Evolutionary conservation across 2,888 invertebrate species (phyloP).

Genomic region (Aspidapion aeneum): DNA sequence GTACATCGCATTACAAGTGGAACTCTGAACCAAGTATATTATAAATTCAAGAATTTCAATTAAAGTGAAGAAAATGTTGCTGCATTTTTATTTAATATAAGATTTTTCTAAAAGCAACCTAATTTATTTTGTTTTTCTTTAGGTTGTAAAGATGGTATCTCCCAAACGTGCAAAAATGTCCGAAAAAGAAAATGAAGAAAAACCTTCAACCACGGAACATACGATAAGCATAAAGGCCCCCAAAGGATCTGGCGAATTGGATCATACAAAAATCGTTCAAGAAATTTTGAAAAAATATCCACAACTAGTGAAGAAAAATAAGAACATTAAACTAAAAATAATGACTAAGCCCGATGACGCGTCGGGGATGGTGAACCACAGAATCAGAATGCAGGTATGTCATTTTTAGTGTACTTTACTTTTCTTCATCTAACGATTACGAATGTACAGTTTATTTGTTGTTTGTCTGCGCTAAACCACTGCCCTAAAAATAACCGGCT

Average conservation of each 20-base stretch:
- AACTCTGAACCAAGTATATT: too few relatives aligned
- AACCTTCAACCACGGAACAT: constrained; percentile 37
- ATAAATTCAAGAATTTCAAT: too few relatives aligned
- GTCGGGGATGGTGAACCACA: neutral
- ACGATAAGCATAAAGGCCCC: constrained; percentile 39
- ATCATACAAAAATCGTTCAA: constrained; percentile 82
- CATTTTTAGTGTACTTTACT: too few relatives aligned
- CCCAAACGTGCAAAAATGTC: constrained; percentile 58
- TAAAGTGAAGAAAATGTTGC: too few relatives aligned
- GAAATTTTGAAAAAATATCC: constrained; percentile 87
- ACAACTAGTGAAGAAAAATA: constrained; percentile 80
- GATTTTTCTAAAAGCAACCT: too few relatives aligned
- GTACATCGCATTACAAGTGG: too few relatives aligned
- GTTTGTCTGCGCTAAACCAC: too few relatives aligned
- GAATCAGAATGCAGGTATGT: constrained; percentile 15
- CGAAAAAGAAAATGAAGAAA: constrained; percentile 53
- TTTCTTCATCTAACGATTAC: too few relatives aligned
- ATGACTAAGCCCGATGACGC: constrained; percentile 41
- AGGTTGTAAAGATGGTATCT: constrained; percentile 34
- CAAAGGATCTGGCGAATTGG: constrained; percentile 34
- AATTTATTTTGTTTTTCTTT: constrained; percentile 8
- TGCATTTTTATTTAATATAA: neutral
- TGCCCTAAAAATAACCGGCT: too few relatives aligned
- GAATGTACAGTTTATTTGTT: too few relatives aligned
- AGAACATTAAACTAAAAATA: constrained; percentile 83